These are phyloP conservation scores for Lepisosteus oculatus DNA, from an alignment of 2,113 vertebrate species.

Conservation along the genomic window DNA sequence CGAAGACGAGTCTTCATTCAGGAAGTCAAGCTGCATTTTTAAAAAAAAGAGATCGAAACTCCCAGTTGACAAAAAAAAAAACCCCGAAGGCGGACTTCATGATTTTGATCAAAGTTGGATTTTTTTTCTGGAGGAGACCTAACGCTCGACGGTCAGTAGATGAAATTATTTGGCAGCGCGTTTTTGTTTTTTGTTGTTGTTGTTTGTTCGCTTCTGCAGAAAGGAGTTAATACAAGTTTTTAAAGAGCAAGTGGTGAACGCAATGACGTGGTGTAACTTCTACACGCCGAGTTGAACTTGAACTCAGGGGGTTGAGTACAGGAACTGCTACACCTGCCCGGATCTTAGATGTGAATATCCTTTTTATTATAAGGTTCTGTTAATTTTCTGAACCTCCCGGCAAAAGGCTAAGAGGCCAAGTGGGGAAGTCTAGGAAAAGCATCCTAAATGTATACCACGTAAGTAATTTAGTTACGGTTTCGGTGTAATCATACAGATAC, in stretches of 20 bases:
- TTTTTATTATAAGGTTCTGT: no score
- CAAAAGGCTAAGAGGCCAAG: no score
- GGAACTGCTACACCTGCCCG: conserved; percentile 15
- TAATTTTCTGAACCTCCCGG: no score
- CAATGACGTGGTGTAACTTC: conserved; percentile 17
- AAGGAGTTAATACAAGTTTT: conserved; percentile 1
- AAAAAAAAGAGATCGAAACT: conserved; percentile 26
- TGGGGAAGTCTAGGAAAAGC: no score
- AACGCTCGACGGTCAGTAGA: conserved; percentile 21
- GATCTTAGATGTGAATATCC: not conserved
- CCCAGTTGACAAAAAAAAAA: not conserved
- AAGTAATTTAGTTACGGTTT: no score
- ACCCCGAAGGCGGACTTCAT: conserved; percentile 20
- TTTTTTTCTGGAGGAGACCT: not conserved
- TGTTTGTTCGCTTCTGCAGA: not conserved
- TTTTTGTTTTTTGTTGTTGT: not conserved
- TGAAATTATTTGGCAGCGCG: not conserved
- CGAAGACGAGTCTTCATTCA: conserved; percentile 17
- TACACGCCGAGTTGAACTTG: conserved; percentile 16
- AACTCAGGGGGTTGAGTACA: not conserved
- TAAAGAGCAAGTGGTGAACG: not conserved
- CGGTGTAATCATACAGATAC: no score
- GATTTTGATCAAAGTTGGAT: conserved; percentile 16
- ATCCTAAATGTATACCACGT: no score
- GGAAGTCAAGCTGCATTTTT: conserved; percentile 28